Conservation (phyloP, 2,797 vertebrate genomes). For the Manis javanica region DNA sequence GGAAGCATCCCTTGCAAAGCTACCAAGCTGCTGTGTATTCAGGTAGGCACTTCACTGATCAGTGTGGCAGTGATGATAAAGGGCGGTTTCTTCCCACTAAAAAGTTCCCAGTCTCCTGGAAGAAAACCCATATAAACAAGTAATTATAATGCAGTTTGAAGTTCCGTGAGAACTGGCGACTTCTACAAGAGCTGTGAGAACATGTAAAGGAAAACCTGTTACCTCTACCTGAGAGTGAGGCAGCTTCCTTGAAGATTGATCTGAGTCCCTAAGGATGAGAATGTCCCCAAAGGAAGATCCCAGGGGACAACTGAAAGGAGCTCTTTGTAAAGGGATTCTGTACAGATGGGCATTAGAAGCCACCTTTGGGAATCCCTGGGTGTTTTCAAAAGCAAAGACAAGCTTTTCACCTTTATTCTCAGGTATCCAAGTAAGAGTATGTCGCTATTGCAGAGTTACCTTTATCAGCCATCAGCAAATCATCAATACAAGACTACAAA, state of each 20-base stretch:
- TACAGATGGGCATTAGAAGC: not conserved
- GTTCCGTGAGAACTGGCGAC: not conserved
- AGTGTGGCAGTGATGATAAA: not conserved
- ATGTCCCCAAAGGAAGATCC: not conserved
- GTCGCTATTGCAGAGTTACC: not conserved
- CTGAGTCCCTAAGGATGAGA: not conserved
- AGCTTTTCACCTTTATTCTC: not conserved
- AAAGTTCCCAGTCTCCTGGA: not conserved
- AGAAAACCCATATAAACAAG: not conserved
- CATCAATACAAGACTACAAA: not conserved
- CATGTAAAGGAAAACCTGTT: not conserved
- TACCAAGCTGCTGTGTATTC: not conserved
- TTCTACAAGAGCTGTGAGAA: not conserved
- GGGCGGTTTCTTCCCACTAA: not conserved
- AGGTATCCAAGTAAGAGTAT: not conserved
- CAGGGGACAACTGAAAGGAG: not conserved
- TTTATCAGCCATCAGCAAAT: slow-evolving; percentile 10
- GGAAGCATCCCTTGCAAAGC: not conserved
- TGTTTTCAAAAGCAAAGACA: not conserved
- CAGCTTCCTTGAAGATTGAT: not conserved
- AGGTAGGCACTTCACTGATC: not conserved
- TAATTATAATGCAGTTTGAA: not conserved
- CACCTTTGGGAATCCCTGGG: not conserved
- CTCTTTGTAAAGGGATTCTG: not conserved
- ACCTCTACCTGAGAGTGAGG: not conserved